phyloP scores from a whole-genome alignment of 2,797 vertebrate genomes.

The Philypnodon macrostomus region DNA sequence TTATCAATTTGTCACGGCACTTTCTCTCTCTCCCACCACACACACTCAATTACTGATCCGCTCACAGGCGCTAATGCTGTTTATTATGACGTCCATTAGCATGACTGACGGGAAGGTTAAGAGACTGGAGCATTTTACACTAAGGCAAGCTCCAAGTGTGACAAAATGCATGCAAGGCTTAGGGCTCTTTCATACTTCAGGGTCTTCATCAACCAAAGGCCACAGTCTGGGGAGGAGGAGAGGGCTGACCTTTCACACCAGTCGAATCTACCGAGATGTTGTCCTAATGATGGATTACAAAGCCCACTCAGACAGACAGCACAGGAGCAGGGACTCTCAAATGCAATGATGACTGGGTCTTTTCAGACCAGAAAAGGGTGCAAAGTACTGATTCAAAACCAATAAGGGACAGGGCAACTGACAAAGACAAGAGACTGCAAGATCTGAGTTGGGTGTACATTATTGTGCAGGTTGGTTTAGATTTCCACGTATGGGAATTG shows the following conservation, averaged over 20 bases:
- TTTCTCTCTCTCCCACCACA: constrained; percentile 4
- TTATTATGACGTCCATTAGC: constrained; percentile 53
- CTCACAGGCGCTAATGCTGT: constrained; percentile 18
- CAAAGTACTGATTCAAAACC: neutral
- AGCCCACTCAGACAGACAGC: constrained; percentile 25
- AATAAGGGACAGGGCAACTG: neutral
- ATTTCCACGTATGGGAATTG: too few relatives aligned
- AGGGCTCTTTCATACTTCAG: constrained; percentile 14
- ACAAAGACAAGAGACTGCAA: neutral
- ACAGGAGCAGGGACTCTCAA: constrained; percentile 25
- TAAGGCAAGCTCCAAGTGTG: constrained; percentile 42
- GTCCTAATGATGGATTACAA: constrained; percentile 49
- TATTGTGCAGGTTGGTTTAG: too few relatives aligned
- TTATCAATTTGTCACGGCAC: constrained; percentile 52
- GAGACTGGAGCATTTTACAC: constrained; percentile 48
- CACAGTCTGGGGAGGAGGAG: constrained; percentile 17
- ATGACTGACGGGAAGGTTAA: constrained; percentile 61
- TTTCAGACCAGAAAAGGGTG: neutral
- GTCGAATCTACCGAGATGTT: constrained; percentile 31
- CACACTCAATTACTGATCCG: constrained; percentile 10
- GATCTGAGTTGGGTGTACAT: too few relatives aligned
- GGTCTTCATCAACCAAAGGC: constrained; percentile 46
- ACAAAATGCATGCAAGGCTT: constrained; percentile 42
- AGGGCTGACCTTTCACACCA: constrained; percentile 33
- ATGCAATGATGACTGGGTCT: constrained; percentile 25